These are phyloP conservation scores for Polypedilum vanderplanki DNA, from an alignment of 1,140 invertebrate species.

Conservation along the genomic window DNA sequence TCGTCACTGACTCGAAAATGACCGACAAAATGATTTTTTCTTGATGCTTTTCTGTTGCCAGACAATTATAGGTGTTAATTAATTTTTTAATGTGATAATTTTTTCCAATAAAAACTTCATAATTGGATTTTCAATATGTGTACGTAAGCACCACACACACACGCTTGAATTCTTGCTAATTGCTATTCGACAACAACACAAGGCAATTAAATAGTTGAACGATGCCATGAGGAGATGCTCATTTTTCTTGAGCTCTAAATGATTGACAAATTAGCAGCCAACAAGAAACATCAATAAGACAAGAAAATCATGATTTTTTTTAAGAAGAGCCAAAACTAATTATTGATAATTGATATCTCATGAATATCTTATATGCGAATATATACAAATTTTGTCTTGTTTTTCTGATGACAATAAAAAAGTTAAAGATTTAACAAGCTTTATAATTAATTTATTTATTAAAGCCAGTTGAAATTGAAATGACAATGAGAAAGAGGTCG, in stretches of 20 bases:
- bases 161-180: slow-evolving; percentile 10
- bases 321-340: not conserved
- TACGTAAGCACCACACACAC: not conserved
- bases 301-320: not conserved
- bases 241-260: not conserved
- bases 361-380: slow-evolving; percentile 1
- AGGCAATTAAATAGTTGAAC: slow-evolving; percentile 18
- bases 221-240: slow-evolving; percentile 6
- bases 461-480: not conserved
- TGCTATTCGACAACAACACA: not conserved
- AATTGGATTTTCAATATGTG: slow-evolving; percentile 9
- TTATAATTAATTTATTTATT: slow-evolving; percentile 8
- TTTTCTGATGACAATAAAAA: not conserved
- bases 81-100: slow-evolving; percentile 8
- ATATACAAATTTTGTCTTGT: not conserved
- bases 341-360: not conserved
- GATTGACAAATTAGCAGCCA: not conserved
- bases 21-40: not conserved
- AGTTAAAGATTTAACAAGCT: not conserved
- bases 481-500: slow-evolving; percentile 4
- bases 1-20: no score
- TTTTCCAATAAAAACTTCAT: slow-evolving; percentile 23
- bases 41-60: not conserved
- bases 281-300: not conserved
- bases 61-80: slow-evolving; percentile 28